phyloP scores from a whole-genome alignment of 37 sponge, comb jelly and placozoan genomes.

The Axinella damicornis region DNA sequence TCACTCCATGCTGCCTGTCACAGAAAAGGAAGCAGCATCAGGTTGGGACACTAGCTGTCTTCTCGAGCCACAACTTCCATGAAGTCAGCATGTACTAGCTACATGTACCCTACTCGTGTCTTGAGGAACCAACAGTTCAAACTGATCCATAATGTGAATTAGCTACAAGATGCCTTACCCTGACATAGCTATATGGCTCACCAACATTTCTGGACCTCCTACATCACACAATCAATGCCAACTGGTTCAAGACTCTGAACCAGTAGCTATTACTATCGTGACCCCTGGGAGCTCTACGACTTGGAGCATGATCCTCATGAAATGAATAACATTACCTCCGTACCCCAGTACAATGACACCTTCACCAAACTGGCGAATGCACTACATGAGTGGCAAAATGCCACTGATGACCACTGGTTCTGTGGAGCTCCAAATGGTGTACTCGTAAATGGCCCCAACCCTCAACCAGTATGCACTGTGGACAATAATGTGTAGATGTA shows the following conservation, averaged over 20 bases:
- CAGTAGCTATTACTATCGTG: conserved; percentile 70
- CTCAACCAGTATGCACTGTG: too few relatives aligned
- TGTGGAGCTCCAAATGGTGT: conserved; percentile 49
- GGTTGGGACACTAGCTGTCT: conserved; percentile 68
- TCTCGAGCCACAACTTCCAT: conserved; percentile 71
- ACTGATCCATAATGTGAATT: conserved; percentile 70
- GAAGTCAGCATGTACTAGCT: conserved; percentile 76
- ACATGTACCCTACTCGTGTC: conserved; percentile 80
- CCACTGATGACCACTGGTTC: conserved; percentile 68
- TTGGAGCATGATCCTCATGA: conserved; percentile 54
- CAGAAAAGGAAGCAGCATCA: conserved; percentile 33
- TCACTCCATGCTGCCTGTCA: conserved; percentile 51
- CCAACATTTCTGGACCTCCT: conserved; percentile 64
- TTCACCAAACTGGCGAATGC: conserved; percentile 27
- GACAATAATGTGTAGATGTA: too few relatives aligned
- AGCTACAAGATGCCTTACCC: conserved; percentile 79
- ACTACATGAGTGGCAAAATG: conserved; percentile 34
- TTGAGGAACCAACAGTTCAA: conserved; percentile 34
- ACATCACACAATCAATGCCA: conserved; percentile 32
- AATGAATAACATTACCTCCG: conserved; percentile 48
- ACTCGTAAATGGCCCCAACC: too few relatives aligned
- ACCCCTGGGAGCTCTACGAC: conserved; percentile 69
- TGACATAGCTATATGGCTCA: conserved; percentile 32
- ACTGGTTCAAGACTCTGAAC: conserved; percentile 73
- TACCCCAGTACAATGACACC: conserved; percentile 4